These are phyloP conservation scores for Dasysyrphus tricinctus DNA, from an alignment of 2,888 invertebrate species.

Conservation along the genomic window DNA sequence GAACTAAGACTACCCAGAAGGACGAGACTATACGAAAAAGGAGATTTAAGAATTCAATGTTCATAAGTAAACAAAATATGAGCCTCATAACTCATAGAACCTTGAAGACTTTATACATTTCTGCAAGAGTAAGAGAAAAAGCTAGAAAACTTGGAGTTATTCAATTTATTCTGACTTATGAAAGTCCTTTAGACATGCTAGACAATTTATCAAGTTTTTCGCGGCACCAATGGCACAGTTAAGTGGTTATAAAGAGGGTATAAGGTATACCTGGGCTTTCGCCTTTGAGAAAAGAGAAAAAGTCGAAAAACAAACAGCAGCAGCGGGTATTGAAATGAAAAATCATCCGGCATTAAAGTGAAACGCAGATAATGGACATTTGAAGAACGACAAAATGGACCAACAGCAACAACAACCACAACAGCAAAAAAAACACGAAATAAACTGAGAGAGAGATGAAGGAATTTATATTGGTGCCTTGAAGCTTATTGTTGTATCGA, in stretches of 20 bases:
- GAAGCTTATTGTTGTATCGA: slow-evolving; percentile 12
- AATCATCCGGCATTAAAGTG: slow-evolving; percentile 21
- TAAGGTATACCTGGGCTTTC: background rate
- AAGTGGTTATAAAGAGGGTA: background rate
- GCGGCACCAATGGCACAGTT: slow-evolving; percentile 9
- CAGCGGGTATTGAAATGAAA: slow-evolving; percentile 50
- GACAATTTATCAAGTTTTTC: slow-evolving; percentile 72
- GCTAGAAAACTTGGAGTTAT: slow-evolving; percentile 63
- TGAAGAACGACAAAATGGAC: background rate
- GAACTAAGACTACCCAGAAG: slow-evolving; percentile 4
- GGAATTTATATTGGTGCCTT: slow-evolving; percentile 4
- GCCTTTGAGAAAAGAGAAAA: background rate
- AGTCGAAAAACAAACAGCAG: slow-evolving; percentile 44
- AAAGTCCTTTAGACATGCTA: slow-evolving; percentile 75
- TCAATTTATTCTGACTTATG: slow-evolving; percentile 75
- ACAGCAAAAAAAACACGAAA: background rate
- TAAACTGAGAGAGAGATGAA: background rate
- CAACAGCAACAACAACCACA: background rate
- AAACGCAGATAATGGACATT: slow-evolving; percentile 33
- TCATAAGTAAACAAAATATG: slow-evolving; percentile 71
- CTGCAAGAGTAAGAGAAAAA: slow-evolving; percentile 13
- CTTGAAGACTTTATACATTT: background rate
- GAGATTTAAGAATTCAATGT: slow-evolving; percentile 60
- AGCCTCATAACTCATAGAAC: slow-evolving; percentile 57
- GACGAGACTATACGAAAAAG: background rate